Evolutionary conservation across 2,797 vertebrate genomes (phyloP).

Genomic region (Periophthalmus magnuspinnatus): DNA sequence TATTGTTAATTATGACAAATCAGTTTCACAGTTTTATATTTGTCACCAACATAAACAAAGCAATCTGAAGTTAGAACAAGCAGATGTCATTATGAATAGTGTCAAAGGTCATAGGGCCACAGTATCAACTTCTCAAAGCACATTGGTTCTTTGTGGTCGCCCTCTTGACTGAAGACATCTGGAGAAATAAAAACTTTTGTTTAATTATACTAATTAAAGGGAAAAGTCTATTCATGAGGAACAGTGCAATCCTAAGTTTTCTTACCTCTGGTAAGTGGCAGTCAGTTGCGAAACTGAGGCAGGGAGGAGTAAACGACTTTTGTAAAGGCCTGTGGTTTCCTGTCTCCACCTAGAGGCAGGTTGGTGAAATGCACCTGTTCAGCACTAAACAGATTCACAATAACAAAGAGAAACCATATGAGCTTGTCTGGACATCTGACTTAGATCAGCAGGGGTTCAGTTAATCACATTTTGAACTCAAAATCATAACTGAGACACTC

Average conservation of each 20-base stretch:
- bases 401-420: constrained; percentile 33
- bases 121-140: neutral
- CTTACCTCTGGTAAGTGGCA: neutral
- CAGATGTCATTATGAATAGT: neutral
- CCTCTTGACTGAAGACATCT: neutral
- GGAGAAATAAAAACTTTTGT: neutral
- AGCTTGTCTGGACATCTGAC: constrained; percentile 37
- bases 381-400: constrained; percentile 46
- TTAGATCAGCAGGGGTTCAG: constrained; percentile 22
- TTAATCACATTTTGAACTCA: constrained; percentile 18
- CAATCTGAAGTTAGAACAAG: neutral
- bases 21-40: neutral
- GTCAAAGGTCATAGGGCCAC: neutral
- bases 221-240: neutral
- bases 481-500: constrained; percentile 28
- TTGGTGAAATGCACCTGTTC: constrained; percentile 73
- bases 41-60: neutral
- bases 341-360: constrained; percentile 63
- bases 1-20: neutral
- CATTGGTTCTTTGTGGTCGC: neutral
- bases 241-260: neutral
- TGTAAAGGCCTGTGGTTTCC: constrained; percentile 59
- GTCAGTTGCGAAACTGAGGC: constrained; percentile 49
- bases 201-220: neutral
- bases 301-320: constrained; percentile 70